These are phyloP conservation scores for Cataglyphis hispanica DNA, from an alignment of 1,140 invertebrate genomes.

Conservation along the genomic window DNA sequence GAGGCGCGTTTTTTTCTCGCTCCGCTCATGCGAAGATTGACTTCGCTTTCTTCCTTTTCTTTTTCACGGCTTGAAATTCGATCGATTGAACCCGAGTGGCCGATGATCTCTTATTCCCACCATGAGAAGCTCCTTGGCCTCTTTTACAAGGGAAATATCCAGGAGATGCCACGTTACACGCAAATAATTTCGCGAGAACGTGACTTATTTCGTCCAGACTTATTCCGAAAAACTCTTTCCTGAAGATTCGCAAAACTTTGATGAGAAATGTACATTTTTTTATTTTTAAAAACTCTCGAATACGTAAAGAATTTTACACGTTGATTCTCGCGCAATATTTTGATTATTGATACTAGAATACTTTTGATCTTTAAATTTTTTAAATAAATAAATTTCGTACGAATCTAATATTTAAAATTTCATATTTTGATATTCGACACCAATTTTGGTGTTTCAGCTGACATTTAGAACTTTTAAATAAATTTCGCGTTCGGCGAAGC, in stretches of 20 bases:
- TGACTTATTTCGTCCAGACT: background rate
- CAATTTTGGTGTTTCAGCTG: background rate
- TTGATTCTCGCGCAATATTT: background rate
- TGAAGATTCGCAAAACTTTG: too few relatives aligned
- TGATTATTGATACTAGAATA: too few relatives aligned
- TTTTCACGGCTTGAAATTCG: background rate
- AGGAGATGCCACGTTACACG: constrained; percentile 5
- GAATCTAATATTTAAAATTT: background rate
- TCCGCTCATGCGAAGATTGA: constrained; percentile 21
- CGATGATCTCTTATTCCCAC: constrained; percentile 24
- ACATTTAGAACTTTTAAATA: background rate
- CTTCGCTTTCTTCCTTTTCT: constrained; percentile 7
- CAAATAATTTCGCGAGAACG: background rate
- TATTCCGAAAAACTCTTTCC: background rate
- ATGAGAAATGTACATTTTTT: too few relatives aligned
- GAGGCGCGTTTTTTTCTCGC: background rate
- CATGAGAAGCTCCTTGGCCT: constrained; percentile 27
- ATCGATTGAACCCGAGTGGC: constrained; percentile 42
- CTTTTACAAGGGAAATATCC: constrained; percentile 37
- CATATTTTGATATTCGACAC: background rate
- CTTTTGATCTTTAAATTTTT: too few relatives aligned
- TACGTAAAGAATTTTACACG: too few relatives aligned
- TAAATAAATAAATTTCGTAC: background rate
- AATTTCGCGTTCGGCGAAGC: background rate
- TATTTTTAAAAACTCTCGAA: too few relatives aligned